Base-by-base conservation (phyloP, 2,888 invertebrate species). In the Dicranocentrus wangi region DNA sequence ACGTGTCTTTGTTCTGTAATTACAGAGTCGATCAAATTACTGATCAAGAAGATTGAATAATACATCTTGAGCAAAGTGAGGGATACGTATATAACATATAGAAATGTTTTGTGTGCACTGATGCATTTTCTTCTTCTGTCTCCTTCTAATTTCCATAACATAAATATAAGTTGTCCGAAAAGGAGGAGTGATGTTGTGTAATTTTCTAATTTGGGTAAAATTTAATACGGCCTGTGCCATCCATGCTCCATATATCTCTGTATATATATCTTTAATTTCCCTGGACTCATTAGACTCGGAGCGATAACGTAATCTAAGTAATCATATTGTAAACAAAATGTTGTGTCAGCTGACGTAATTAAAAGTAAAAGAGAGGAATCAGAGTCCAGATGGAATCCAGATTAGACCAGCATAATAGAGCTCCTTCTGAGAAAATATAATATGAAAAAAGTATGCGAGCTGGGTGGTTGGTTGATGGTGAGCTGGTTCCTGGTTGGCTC, bases 1-100 rank as follows among this genome's bases (percentile, higher is more conserved):
- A 66, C 42, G 43, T 43, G 66, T 66, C 47, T 43, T 68, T 68
- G 51, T 68, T 68, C 51, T 27, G 17, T 68, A 68, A 68, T 68
- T 68, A 68, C 68, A 68, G 27, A 8, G 13, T 66, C 23, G 42
- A 65, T 65, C 42, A 65, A 65, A 65, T 65, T 47, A 47, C 51
- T 68, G n/a, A 51, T 51, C 23, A 68, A 2, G 17, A 27, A 51
- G n/a, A 68, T 68, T 65, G 65, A 60, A 60, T 60, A 60, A 60
- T 60, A 60, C 23, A 27, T 17, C 3, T 1, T 32, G n/a, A n/a
- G 17, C 5, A 15, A 17, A 15, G 10, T 23, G 58, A 5, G 19
- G 58, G 23, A 58, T 21, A 13, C 25, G 21, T 21, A 17, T 51
- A 10, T 17, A 51, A 23, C 23, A 23, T n/a, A n/a, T n/a, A n/a